Evolutionary conservation across 1,140 invertebrate species (phyloP).

Genomic region (Habropoda laboriosa): DNA sequence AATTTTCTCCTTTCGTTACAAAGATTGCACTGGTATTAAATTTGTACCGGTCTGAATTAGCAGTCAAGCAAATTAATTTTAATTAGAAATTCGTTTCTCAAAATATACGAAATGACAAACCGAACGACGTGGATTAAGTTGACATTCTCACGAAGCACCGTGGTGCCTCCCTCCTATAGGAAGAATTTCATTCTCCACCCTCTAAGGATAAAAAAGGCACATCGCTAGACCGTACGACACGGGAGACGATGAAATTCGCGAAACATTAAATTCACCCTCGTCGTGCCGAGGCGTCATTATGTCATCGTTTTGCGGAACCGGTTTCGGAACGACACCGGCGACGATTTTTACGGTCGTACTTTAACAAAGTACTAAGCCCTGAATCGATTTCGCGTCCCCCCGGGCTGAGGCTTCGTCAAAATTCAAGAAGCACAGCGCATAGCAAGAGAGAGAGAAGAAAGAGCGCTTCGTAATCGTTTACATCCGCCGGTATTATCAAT

Average conservation of each 20-base stretch:
- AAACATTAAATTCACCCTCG: slow-evolving; percentile 67
- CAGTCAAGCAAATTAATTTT: no score
- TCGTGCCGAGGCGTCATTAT: slow-evolving; percentile 64
- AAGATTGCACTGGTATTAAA: no score
- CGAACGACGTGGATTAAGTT: no score
- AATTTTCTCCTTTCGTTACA: no score
- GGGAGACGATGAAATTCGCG: slow-evolving; percentile 62
- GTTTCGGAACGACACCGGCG: slow-evolving; percentile 55
- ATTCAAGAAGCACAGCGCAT: slow-evolving; percentile 49
- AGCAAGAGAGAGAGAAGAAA: slow-evolving; percentile 35
- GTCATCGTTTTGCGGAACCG: slow-evolving; percentile 70
- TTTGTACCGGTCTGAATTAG: no score
- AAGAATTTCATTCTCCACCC: neutral
- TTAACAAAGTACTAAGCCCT: slow-evolving; percentile 66
- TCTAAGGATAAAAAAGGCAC: neutral
- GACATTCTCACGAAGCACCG: no score
- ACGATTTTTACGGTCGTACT: slow-evolving; percentile 66
- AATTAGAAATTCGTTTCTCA: no score
- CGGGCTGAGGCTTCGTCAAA: slow-evolving; percentile 50
- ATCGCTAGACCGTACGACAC: neutral
- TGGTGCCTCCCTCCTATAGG: neutral
- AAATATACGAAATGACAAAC: no score
- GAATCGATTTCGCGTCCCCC: slow-evolving; percentile 66
- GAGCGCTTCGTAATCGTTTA: slow-evolving; percentile 68
- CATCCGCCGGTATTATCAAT: slow-evolving; percentile 74